These are phyloP conservation scores for Bubalus kerabau DNA, from an alignment of 2,113 vertebrate species.

Conservation along the genomic window DNA sequence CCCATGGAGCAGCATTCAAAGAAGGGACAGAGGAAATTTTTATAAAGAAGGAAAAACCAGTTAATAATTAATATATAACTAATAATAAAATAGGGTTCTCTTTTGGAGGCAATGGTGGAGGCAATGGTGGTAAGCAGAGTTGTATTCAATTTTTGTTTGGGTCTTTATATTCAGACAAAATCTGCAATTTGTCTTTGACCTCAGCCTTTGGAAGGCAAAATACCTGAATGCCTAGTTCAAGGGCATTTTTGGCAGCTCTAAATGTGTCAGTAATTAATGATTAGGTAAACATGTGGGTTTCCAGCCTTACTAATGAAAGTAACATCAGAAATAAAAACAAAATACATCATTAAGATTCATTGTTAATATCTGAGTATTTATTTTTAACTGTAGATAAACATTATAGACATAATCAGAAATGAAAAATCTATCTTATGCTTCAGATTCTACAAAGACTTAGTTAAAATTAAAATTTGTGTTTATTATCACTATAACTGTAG, in stretches of 20 bases:
- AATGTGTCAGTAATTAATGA: not conserved
- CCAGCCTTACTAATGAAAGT: not conserved
- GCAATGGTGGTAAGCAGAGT: not conserved
- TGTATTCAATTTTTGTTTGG: not conserved
- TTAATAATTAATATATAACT: not conserved
- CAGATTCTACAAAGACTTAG: not conserved
- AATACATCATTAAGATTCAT: not conserved
- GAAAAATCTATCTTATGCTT: constrained; percentile 13
- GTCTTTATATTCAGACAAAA: not conserved
- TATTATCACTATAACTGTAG: not conserved
- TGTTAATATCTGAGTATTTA: not conserved
- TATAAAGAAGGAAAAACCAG: not conserved
- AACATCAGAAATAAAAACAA: not conserved
- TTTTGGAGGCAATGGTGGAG: not conserved
- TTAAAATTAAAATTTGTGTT: not conserved
- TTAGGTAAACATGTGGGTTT: not conserved
- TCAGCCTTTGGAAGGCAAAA: not conserved
- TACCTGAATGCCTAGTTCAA: not conserved
- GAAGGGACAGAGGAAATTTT: not conserved
- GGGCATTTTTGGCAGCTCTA: not conserved
- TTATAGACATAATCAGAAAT: not conserved
- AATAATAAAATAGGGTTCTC: not conserved
- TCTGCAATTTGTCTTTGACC: not conserved
- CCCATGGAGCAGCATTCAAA: not conserved
- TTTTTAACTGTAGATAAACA: not conserved